Evolutionary conservation across 2,113 vertebrate species (phyloP).

Genomic region (Aspidoscelis tigris): DNA sequence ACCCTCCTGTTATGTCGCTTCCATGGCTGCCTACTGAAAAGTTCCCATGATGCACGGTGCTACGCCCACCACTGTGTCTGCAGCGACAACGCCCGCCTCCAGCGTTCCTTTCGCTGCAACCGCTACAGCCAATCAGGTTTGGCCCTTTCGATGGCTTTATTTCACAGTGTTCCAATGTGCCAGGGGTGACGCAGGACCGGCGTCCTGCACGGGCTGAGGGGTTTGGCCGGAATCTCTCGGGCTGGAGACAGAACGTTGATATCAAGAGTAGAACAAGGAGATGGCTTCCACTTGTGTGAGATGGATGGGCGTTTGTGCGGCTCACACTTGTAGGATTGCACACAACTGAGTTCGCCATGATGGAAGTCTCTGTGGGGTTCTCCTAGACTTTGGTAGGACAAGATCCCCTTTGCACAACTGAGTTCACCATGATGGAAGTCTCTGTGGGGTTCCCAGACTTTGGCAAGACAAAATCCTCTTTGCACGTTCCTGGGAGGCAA

Average conservation of each 20-base stretch:
- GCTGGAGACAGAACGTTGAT: background rate
- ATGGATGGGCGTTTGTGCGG: background rate
- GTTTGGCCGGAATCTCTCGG: background rate
- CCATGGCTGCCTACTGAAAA: constrained; percentile 92
- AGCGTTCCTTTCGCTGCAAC: constrained; percentile 96
- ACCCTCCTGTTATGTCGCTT: constrained; percentile 85
- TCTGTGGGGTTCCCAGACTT: no score
- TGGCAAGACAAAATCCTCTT: no score
- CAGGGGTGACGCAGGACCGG: constrained; percentile 51
- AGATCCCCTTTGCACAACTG: no score
- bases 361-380: no score
- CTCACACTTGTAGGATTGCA: background rate
- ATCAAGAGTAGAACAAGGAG: background rate
- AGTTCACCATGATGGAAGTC: background rate
- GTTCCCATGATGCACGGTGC: constrained; percentile 99
- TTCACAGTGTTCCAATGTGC: constrained; percentile 73
- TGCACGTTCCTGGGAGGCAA: background rate
- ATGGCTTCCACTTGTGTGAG: background rate
- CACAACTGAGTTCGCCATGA: background rate
- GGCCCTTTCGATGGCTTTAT: constrained; percentile 89
- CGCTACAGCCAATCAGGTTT: constrained; percentile 97
- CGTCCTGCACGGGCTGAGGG: constrained; percentile 25
- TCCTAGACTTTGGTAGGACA: no score
- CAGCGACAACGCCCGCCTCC: constrained; percentile 94
- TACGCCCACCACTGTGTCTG: constrained; percentile 96